phyloP scores from a whole-genome alignment of 2,113 vertebrate species.

The Butorides virescens region DNA sequence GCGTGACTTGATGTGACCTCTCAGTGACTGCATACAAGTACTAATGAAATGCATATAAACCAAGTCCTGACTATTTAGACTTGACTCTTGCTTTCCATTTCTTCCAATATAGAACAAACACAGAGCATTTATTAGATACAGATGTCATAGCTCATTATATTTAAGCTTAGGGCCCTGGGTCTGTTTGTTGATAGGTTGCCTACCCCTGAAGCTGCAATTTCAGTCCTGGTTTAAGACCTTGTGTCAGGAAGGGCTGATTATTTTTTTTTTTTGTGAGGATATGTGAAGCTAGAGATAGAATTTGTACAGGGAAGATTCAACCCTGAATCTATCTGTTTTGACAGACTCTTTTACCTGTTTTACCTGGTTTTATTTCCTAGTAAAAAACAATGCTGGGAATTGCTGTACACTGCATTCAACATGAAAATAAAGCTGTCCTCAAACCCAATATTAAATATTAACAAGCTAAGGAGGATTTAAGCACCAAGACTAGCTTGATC shows the following conservation, averaged over 20 bases:
- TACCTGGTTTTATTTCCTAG: neutral
- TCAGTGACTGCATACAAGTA: neutral
- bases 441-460: neutral
- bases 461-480: neutral
- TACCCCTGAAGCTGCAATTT: neutral
- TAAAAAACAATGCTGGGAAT: neutral
- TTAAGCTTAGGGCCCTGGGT: neutral
- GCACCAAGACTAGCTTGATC: neutral
- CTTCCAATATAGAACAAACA: neutral
- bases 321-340: neutral
- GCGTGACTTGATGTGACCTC: neutral
- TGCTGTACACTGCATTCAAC: neutral
- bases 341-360: neutral
- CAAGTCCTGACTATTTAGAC: neutral
- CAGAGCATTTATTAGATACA: neutral
- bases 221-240: neutral
- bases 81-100: neutral
- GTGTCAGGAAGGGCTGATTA: neutral
- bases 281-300: neutral
- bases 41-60: neutral
- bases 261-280: neutral
- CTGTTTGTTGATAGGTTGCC: neutral
- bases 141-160: neutral
- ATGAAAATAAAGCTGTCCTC: neutral
- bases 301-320: neutral